phyloP scores from a whole-genome alignment of 2,113 vertebrate genomes.

The Sardina pilchardus region DNA sequence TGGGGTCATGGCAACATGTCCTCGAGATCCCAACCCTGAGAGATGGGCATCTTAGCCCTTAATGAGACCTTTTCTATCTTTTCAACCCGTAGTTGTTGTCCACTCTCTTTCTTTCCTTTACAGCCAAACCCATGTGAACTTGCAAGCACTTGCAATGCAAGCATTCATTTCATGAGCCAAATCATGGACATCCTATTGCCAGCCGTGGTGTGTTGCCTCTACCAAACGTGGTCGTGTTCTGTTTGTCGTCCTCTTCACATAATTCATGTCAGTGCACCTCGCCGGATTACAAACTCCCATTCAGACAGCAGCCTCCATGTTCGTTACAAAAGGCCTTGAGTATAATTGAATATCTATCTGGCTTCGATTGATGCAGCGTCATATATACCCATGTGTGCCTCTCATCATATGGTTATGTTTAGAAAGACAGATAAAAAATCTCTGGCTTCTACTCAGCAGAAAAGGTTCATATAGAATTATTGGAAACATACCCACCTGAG shows the following conservation, averaged over 20 bases:
- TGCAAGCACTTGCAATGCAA: too few species aligned
- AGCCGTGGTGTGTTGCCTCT: neutral
- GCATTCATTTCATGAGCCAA: neutral
- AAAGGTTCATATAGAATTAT: neutral
- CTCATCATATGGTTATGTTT: neutral
- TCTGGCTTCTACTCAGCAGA: neutral
- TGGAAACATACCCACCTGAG: neutral
- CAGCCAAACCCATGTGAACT: neutral
- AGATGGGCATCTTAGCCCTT: neutral
- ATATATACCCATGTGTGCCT: neutral
- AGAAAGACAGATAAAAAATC: too few species aligned
- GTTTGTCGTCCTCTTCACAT: neutral
- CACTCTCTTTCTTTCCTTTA: neutral
- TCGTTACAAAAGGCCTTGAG: neutral
- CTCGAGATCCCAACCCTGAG: neutral
- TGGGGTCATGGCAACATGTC: neutral
- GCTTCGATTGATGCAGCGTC: neutral
- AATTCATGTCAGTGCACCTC: neutral
- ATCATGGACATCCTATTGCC: neutral
- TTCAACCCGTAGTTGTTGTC: neutral
- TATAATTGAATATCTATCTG: slow-evolving; percentile 3
- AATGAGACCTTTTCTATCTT: neutral
- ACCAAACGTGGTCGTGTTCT: neutral
- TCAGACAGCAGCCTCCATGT: neutral
- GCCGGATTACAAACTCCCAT: neutral